Percentiles rank a stretch among this genome's conserved stretches.
phyloP scores from a whole-genome alignment of 2,888 invertebrate genomes.

The Gibbula magus region DNA sequence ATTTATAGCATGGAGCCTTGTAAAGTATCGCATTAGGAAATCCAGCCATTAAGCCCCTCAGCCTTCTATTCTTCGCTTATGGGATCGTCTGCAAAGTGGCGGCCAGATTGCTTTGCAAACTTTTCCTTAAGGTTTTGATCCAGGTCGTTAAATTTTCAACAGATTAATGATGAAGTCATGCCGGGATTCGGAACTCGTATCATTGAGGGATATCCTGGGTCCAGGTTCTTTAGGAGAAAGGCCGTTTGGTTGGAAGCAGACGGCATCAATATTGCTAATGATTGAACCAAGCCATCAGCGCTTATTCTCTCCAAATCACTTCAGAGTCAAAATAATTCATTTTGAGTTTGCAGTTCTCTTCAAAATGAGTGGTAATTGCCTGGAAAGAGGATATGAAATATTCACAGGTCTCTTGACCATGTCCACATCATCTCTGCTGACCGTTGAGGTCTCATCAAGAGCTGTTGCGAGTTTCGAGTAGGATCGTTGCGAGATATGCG shows the following conservation, averaged over 20 bases:
- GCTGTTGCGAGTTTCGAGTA: neutral
- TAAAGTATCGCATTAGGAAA: constrained; percentile 6
- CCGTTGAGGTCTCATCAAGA: neutral
- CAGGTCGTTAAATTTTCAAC: neutral
- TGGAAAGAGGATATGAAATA: constrained; percentile 13
- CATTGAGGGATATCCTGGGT: too few species aligned
- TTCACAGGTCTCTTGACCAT: neutral
- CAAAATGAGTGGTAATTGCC: neutral
- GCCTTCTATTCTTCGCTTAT: neutral
- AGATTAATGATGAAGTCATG: constrained; percentile 8
- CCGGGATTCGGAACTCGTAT: neutral
- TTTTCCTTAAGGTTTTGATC: neutral
- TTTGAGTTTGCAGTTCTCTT: neutral
- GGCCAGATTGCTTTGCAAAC: neutral
- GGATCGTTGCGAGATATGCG: neutral
- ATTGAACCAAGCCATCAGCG: neutral
- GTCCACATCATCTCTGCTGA: constrained; percentile 6
- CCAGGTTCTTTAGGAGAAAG: too few species aligned
- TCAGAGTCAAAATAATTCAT: constrained; percentile 25
- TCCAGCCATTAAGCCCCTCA: neutral
- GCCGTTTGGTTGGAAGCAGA: too few species aligned
- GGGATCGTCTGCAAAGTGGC: neutral
- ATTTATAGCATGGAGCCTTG: neutral
- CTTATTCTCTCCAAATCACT: neutral
- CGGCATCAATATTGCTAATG: constrained; percentile 11